Evolutionary conservation across 2,797 vertebrate species (phyloP).

Genomic region (Gorsachius magnificus): DNA sequence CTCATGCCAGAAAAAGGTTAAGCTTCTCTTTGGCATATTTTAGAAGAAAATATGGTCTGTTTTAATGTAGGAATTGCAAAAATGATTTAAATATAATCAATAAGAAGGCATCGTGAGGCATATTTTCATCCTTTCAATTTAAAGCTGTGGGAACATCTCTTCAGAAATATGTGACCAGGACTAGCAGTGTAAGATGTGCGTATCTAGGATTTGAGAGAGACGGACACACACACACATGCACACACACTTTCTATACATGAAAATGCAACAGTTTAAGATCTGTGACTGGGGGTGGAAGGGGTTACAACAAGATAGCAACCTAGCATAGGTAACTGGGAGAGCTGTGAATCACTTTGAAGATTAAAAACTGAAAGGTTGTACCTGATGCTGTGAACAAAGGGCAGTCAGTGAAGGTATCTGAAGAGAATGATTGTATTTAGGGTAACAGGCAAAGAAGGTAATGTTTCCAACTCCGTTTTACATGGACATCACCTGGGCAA

Average conservation of each 20-base stretch:
- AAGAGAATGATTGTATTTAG: neutral
- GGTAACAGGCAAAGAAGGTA: neutral
- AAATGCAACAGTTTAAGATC: neutral
- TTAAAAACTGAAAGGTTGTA: neutral
- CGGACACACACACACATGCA: accelerated
- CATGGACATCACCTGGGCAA: accelerated
- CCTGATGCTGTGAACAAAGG: neutral
- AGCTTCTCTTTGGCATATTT: neutral
- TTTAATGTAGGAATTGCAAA: neutral
- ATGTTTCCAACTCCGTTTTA: neutral
- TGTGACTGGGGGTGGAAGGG: neutral
- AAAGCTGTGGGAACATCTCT: neutral
- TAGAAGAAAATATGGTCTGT: neutral
- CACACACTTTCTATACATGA: accelerated
- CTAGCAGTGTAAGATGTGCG: neutral
- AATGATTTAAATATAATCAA: neutral
- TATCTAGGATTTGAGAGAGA: neutral
- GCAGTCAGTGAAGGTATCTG: neutral
- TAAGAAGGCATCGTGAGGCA: neutral
- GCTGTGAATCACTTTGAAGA: neutral
- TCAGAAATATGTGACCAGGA: neutral
- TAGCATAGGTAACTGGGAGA: neutral
- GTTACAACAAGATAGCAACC: neutral
- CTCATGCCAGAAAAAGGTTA: neutral
- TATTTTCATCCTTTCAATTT: neutral